Evolutionary conservation across 53 echinoderm and acorn worm genomes (phyloP).

Genomic region (Holothuria scabra): DNA sequence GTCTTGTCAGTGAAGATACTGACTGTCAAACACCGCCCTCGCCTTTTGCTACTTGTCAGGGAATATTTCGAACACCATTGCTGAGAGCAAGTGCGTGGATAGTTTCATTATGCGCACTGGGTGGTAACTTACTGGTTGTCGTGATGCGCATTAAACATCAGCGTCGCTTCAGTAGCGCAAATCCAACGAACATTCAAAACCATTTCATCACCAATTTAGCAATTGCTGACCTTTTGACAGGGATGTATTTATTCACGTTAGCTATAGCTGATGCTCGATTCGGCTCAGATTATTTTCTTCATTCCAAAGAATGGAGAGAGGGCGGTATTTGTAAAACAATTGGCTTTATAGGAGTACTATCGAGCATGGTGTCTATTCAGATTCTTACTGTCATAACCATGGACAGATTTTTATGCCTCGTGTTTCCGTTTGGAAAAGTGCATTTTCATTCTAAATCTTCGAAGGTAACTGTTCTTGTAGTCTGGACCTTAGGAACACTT

Average conservation of each 20-base stretch:
- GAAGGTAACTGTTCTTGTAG: slow-evolving; percentile 16
- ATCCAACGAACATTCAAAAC: slow-evolving; percentile 43
- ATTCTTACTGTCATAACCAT: slow-evolving; percentile 62
- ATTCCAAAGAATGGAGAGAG: slow-evolving; percentile 53
- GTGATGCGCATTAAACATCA: slow-evolving; percentile 46
- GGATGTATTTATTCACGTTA: slow-evolving; percentile 66
- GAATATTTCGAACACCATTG: slow-evolving; percentile 61
- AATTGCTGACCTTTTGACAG: slow-evolving; percentile 68
- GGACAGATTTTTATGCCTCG: slow-evolving; percentile 73
- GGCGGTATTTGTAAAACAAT: slow-evolving; percentile 57
- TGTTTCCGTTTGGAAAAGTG: slow-evolving; percentile 65
- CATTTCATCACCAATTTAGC: slow-evolving; percentile 65
- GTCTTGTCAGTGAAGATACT: slow-evolving; percentile 47
- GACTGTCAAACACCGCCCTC: slow-evolving; percentile 65
- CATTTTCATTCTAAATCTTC: slow-evolving; percentile 57
- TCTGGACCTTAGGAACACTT: slow-evolving; percentile 55
- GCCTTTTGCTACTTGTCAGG: slow-evolving; percentile 66
- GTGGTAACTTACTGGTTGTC: slow-evolving; percentile 62
- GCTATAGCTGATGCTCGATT: slow-evolving; percentile 59
- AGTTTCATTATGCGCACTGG: slow-evolving; percentile 51
- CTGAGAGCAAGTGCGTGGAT: slow-evolving; percentile 64
- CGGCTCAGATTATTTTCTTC: slow-evolving; percentile 59
- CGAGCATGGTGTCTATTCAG: slow-evolving; percentile 64
- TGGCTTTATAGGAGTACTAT: slow-evolving; percentile 63
- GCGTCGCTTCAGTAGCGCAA: slow-evolving; percentile 12